These are phyloP conservation scores for Trichomalopsis sarcophagae DNA, from an alignment of 1,140 invertebrate genomes.

Conservation along the genomic window DNA sequence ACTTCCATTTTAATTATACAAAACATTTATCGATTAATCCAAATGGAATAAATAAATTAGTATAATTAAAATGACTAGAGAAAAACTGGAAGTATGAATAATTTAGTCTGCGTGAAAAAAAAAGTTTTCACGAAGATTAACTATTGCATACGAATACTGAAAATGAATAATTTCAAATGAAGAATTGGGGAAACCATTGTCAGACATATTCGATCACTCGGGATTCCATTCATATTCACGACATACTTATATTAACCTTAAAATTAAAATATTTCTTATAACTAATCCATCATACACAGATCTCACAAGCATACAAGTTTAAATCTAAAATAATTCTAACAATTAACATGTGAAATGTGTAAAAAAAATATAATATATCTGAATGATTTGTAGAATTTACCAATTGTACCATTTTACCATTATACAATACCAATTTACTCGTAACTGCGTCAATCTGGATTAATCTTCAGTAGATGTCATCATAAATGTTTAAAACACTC, in stretches of 20 bases:
- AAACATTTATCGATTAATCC: neutral
- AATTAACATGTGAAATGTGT: conserved; percentile 12
- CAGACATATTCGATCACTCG: conserved; percentile 16
- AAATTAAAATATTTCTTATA: conserved; percentile 16
- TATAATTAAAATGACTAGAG: conserved; percentile 19
- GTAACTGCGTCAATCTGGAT: neutral
- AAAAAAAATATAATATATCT: neutral
- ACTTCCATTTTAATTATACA: neutral
- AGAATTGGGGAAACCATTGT: neutral
- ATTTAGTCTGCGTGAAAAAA: neutral
- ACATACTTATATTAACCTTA: neutral
- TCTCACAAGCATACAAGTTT: conserved; percentile 35
- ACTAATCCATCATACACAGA: neutral
- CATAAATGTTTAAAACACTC: conserved; percentile 34
- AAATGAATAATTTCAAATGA: neutral
- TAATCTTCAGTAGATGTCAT: neutral
- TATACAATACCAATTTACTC: conserved; percentile 26
- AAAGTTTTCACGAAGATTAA: conserved; percentile 29
- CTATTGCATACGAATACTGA: conserved; percentile 24
- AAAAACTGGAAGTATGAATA: conserved; percentile 17
- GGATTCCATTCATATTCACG: neutral
- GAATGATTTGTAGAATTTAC: neutral
- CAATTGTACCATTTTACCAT: conserved; percentile 24
- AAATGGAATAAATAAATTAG: neutral
- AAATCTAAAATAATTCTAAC: conserved; percentile 11